Evolutionary conservation across 2,113 vertebrate species (phyloP).

Genomic region (Turdus rufiventris): DNA sequence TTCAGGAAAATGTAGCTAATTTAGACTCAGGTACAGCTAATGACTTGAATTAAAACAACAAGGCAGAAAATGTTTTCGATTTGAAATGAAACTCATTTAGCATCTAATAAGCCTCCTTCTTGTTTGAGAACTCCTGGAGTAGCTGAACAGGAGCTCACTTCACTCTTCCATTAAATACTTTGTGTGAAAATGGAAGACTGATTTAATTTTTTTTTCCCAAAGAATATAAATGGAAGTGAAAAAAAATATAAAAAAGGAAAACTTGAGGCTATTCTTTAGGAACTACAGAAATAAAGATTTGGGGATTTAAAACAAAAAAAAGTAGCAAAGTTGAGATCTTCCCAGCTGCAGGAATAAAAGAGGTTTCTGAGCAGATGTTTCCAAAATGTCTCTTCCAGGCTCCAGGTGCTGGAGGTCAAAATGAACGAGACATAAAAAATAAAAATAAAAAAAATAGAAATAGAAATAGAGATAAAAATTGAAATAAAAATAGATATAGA

Average conservation of each 20-base stretch:
- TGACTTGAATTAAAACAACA: slow-evolving; percentile 13
- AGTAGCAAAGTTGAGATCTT: neutral
- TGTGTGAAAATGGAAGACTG: neutral
- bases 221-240: neutral
- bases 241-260: too few relatives aligned
- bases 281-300: neutral
- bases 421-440: accelerated
- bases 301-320: too few relatives aligned
- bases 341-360: neutral
- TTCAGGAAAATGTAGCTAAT: neutral
- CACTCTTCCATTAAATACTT: neutral
- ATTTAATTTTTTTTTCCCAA: neutral
- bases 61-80: neutral
- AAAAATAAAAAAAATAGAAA: neutral
- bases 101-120: neutral
- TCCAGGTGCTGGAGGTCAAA: neutral
- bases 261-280: neutral
- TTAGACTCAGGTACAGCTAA: neutral
- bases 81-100: neutral
- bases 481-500: too few relatives aligned
- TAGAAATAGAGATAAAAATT: too few relatives aligned
- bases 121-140: neutral
- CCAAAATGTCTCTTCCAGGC: neutral
- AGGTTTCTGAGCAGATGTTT: neutral
- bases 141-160: neutral